Evolutionary conservation across 2,797 vertebrate genomes (phyloP).

Genomic region (Anomalospiza imberbis): DNA sequence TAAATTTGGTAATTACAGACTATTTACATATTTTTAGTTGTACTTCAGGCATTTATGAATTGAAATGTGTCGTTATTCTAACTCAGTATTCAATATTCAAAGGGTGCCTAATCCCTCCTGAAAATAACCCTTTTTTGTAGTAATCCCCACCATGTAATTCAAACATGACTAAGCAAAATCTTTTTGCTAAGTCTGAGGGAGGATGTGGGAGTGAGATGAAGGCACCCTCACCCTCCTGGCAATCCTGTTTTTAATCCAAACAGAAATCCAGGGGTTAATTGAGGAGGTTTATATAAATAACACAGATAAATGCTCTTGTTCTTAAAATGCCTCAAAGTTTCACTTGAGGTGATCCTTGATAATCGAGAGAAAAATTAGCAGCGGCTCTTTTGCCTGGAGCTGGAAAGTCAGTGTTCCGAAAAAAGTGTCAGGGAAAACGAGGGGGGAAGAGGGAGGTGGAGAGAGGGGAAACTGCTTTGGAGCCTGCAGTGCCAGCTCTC

Average conservation of each 20-base stretch:
- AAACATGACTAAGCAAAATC: conserved; percentile 20
- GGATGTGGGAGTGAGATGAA: background rate
- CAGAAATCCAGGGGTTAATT: conserved; percentile 22
- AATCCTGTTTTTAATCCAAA: background rate
- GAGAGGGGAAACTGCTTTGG: background rate
- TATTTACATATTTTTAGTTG: background rate
- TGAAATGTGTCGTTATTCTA: background rate
- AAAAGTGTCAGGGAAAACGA: conserved; percentile 35
- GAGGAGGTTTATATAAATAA: conserved; percentile 40
- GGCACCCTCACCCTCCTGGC: background rate
- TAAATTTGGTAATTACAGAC: background rate
- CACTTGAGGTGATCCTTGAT: conserved; percentile 64
- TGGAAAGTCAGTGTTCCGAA: conserved; percentile 63
- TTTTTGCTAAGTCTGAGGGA: background rate
- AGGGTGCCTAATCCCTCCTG: background rate
- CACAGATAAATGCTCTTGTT: conserved; percentile 32
- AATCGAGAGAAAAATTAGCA: conserved; percentile 60
- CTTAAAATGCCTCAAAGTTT: conserved; percentile 64
- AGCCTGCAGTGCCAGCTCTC: background rate
- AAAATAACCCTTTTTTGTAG: background rate
- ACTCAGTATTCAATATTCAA: background rate
- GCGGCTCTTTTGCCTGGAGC: conserved; percentile 56
- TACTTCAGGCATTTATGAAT: background rate
- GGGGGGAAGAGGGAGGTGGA: background rate
- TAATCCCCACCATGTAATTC: background rate